Percentiles rank a stretch among this genome's conserved stretches.
phyloP scores from a whole-genome alignment of 1,140 invertebrate genomes.

The Galendromus occidentalis region DNA sequence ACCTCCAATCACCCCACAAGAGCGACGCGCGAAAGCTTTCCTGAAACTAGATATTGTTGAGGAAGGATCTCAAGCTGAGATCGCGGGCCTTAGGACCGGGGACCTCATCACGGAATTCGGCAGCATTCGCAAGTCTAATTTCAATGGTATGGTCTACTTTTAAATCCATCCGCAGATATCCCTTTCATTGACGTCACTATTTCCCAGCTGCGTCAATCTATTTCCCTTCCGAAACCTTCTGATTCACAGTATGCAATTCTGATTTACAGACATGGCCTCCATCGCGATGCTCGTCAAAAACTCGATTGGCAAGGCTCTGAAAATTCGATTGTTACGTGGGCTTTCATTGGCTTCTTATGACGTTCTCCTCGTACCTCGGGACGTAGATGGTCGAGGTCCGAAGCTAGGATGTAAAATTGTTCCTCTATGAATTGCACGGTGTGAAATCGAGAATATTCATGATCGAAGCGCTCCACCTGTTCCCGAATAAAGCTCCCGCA shows the following conservation, averaged over 20 bases:
- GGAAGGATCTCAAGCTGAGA: slow-evolving; percentile 53
- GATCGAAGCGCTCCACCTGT: no score
- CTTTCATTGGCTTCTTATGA: not conserved
- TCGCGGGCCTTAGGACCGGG: slow-evolving; percentile 31
- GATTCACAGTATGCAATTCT: not conserved
- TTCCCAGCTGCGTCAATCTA: not conserved
- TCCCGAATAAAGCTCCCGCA: no score
- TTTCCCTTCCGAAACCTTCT: not conserved
- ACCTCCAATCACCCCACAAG: not conserved
- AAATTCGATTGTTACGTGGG: not conserved
- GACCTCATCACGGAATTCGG: slow-evolving; percentile 9
- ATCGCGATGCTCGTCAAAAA: slow-evolving; percentile 10
- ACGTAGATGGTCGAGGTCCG: not conserved
- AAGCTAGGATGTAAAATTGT: slow-evolving; percentile 4
- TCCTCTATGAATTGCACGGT: not conserved
- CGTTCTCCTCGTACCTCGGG: slow-evolving; percentile 10
- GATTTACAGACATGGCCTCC: not conserved
- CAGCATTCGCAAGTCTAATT: not conserved
- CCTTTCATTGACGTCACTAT: not conserved
- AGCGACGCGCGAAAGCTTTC: slow-evolving; percentile 34
- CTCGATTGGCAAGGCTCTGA: slow-evolving; percentile 5
- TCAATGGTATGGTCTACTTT: not conserved
- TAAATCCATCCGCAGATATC: not conserved
- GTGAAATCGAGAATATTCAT: no score
- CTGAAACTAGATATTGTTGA: slow-evolving; percentile 49